Base-by-base conservation (phyloP, 1,140 invertebrate genomes). In the Pseudomyrmex sp. region DNA sequence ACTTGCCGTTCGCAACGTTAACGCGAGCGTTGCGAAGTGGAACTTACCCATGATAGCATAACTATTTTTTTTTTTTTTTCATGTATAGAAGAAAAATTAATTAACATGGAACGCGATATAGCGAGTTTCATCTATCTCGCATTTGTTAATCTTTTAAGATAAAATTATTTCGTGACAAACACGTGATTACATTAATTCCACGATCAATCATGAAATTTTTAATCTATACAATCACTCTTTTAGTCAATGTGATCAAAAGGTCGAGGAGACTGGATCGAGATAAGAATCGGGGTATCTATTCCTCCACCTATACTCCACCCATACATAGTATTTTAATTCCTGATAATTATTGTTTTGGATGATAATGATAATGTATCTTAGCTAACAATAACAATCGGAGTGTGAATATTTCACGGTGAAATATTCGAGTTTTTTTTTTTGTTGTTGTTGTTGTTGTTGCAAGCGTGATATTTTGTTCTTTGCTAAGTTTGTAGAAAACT, bases 181-280 rank as follows among this genome's bases (percentile, higher is more conserved):
- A 46, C n/a, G n/a, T 7, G 52, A 58, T 69, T 58, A n/a, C 23
- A 26, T 69, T 59, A 48, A 76, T 65, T 66, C 12, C 7, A 15
- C 7, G 18, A 76, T 76, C 54, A 48, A 59, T 79, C 9, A 5
- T 18, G 8, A 58, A 58, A 79, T 50, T 58, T 35, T 48, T 79
- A 48, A 79, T 79, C 76, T 48, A n/a, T 48, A n/a, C 12, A 18
- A 80, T 80, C 66, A 70, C 9, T 70, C 9, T 70, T 59, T 72
- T 35, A n/a, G n/a, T 61, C 66, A 80, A 48, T 10, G 10, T 50
- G 66, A 80, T 4, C 23, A 18, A 61, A 80, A 61, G 20, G 12
- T 79, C 44, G 12, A 58, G 62, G 54, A 4, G 20, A 48, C 8
- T 54, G 46, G 8, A 8, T 59, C 4, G 5, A 79, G 76, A 70